Evolutionary conservation across 2,113 vertebrate genomes (phyloP).

Genomic region (Panthera leo): DNA sequence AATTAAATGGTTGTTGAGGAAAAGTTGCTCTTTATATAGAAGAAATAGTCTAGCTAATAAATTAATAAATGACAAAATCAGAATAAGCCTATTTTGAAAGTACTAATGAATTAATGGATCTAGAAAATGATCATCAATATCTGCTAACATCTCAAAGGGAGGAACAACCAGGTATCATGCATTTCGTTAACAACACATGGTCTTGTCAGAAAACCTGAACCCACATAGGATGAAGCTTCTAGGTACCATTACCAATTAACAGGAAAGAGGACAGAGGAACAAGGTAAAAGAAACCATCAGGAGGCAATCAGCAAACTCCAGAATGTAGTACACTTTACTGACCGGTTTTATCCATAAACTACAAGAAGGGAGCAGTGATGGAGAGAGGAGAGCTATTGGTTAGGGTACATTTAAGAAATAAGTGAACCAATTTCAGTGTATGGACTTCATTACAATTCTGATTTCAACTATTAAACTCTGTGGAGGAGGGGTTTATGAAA

Average conservation of each 20-base stretch:
- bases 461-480: background rate
- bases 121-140: background rate
- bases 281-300: background rate
- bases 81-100: background rate
- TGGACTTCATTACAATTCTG: background rate
- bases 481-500: background rate
- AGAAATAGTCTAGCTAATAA: background rate
- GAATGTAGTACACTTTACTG: background rate
- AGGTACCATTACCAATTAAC: background rate
- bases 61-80: conserved; percentile 26
- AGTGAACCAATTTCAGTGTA: background rate
- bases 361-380: background rate
- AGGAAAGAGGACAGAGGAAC: background rate
- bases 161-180: background rate
- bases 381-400: background rate
- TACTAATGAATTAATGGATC: background rate
- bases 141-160: background rate
- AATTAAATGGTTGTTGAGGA: background rate
- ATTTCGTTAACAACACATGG: background rate
- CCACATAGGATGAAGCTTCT: background rate
- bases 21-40: background rate
- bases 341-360: background rate
- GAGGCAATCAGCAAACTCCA: background rate
- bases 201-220: background rate
- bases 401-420: background rate